Evolutionary conservation across 2,797 vertebrate species (phyloP), one percentile per base, ranked within the genome.

Genomic region (Enteromius trimaculatus): DNA sequence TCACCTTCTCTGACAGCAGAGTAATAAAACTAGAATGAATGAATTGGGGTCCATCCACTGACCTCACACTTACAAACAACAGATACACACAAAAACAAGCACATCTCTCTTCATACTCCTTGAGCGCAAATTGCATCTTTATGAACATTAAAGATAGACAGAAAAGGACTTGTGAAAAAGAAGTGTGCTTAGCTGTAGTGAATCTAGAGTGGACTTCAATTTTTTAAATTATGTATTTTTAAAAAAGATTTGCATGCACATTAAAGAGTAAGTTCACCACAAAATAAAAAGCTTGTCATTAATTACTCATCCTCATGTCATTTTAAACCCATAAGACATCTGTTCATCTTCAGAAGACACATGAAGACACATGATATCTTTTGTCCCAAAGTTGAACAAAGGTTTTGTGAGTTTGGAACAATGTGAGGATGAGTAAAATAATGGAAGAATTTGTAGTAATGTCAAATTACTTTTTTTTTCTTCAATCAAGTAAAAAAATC

Each of bases 1-100:
- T 83, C 81, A 83, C 74, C 53, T 77, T 78, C 84, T 31, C 42
- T 70, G 84, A 85, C 55, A 77, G 80, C 29, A 60, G 31, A 55
- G 66, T 64, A 77, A 76, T 78, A 81, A 81, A 77, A 81, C 62
- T 29, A 71, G 58, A 85, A 81, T 82, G 72, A 72, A 85, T 85
- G 65, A 81, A 81, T 75, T 62, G 72, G 51, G 72, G 84, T 81
- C 74, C 31, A 62, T 77, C 53, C 44, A 49, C 79, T 85, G 74
- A 77, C 84, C 84, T 81, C 82, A 87, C 86, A 53, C 51, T 23
- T 69, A 58, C 23, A 26, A 34, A 49, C 39, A 62, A 68, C 71
- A 81, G 19, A 82, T 7, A 79, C 80, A 71, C 68, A 55, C 64
- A 51, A 9, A 78, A 51, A 51, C 81, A 83, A 77, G 10, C 65